Conservation (phyloP, 1,140 invertebrate genomes). For the Leptinotarsa defecta region DNA sequence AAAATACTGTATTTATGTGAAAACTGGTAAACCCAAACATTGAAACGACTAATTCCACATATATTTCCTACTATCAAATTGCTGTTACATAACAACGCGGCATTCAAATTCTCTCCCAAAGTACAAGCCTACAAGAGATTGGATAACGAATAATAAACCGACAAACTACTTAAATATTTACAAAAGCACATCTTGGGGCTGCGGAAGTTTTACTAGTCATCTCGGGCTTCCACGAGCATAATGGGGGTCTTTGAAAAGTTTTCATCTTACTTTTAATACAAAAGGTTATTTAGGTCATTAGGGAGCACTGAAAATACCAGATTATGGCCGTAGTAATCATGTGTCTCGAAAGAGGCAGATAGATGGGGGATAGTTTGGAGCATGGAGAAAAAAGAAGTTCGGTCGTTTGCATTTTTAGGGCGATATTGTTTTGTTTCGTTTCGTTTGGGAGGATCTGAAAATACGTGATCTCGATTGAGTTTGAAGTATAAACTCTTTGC, state of each 20-base stretch:
- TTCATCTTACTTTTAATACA: conserved; percentile 22
- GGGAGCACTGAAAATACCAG: conserved; percentile 1
- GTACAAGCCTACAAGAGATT: neutral
- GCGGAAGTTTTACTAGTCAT: conserved; percentile 19
- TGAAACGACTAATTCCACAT: too few species aligned
- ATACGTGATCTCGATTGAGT: too few species aligned
- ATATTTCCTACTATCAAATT: too few species aligned
- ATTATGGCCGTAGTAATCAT: conserved; percentile 15
- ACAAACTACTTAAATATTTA: conserved; percentile 22
- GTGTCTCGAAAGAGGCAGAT: conserved; percentile 2
- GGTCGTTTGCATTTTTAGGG: too few species aligned
- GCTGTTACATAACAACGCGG: too few species aligned
- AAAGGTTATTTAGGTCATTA: conserved; percentile 17
- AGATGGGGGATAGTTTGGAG: neutral
- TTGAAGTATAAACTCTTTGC: too few species aligned
- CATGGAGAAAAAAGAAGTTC: too few species aligned
- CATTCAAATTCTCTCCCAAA: neutral
- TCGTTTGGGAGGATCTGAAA: too few species aligned
- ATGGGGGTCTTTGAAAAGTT: conserved; percentile 14
- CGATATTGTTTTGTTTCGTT: too few species aligned
- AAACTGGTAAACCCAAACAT: too few species aligned
- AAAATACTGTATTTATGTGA: too few species aligned
- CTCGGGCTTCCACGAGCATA: conserved; percentile 10
- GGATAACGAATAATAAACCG: conserved; percentile 9
- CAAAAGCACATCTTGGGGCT: conserved; percentile 18